phyloP scores from a whole-genome alignment of 2,888 invertebrate genomes.

The Thelaira solivaga region DNA sequence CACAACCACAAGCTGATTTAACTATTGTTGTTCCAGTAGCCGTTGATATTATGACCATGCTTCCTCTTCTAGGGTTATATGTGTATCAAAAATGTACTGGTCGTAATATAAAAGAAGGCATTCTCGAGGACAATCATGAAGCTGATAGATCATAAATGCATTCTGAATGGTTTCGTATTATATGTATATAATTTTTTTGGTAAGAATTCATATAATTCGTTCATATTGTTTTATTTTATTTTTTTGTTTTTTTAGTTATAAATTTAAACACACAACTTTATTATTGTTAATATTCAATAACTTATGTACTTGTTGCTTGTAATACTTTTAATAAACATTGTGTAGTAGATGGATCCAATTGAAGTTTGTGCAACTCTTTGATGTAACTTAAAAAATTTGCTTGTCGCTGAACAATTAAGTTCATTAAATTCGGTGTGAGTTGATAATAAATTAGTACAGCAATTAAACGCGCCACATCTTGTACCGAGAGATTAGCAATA shows the following conservation, averaged over 20 bases:
- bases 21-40: constrained; percentile 94
- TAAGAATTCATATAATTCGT: not conserved
- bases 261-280: constrained; percentile 25
- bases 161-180: too few species aligned
- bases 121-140: constrained; percentile 37
- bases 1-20: constrained; percentile 91
- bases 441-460: constrained; percentile 73
- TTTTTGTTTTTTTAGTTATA: constrained; percentile 3
- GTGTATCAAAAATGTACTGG: constrained; percentile 72
- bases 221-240: not conserved
- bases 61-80: constrained; percentile 84
- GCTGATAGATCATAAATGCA: constrained; percentile 7
- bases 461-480: constrained; percentile 70
- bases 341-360: constrained; percentile 70
- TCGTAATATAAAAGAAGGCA: constrained; percentile 61
- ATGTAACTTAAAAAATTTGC: constrained; percentile 72
- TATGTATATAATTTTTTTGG: not conserved
- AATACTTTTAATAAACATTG: constrained; percentile 72
- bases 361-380: constrained; percentile 72
- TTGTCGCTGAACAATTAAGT: constrained; percentile 68
- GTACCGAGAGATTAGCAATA: constrained; percentile 66
- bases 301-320: constrained; percentile 64
- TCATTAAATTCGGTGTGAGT: constrained; percentile 72
- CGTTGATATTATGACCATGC: constrained; percentile 94
- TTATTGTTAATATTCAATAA: constrained; percentile 8